Base-by-base conservation (phyloP, 2,113 vertebrate genomes). In the Willisornis vidua region DNA sequence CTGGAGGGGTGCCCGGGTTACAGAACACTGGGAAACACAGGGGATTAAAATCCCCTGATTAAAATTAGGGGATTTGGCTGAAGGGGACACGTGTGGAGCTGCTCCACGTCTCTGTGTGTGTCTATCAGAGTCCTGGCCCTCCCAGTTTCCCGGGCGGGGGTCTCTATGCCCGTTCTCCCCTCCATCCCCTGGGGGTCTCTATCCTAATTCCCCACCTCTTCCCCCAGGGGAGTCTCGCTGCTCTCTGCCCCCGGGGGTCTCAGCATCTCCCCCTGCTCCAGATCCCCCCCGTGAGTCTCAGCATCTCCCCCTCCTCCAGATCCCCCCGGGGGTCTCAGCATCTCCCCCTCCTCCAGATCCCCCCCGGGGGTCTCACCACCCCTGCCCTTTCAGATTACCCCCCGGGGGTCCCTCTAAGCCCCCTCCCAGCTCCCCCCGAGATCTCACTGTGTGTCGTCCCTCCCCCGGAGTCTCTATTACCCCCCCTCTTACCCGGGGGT, bases 1-100 rank as follows among this genome's bases (percentile, higher is more conserved):
- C 9, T 0, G 18, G 23, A 9, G 41, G 4, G 0, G 11, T 1
- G 4, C 0, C 33, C 0, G 7, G 37, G 48, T 10, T 55, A 25
- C 26, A 3, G 10, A 49, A 19, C 23, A 1, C 19, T 0, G 3
- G 7, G 73, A 41, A 25, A n/a, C 0, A 7, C 3, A 6, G 28
- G 9, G 24, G 52, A 14, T 58, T 62, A 33, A 58, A 35, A 35
- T 6, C 14, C 19, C 22, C 23, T 24, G 9, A n/a, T 59, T 59
- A 35, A 59, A 59, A 59, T 7, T 25, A 8, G 20, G 39, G 28
- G 9, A 3, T 29, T 49, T 58, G 45, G 11, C 35, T 20, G 0
- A n/a, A 9, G 19, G 12, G 41, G 4, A n/a, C 45, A 26, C 22
- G 0, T 3, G 10, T 5, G 20, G 1, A 26, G 45, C 59, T 33